Evolutionary conservation across 2,888 invertebrate species (phyloP), one percentile per base, ranked within the genome.

Genomic region (Philereme vetulata): DNA sequence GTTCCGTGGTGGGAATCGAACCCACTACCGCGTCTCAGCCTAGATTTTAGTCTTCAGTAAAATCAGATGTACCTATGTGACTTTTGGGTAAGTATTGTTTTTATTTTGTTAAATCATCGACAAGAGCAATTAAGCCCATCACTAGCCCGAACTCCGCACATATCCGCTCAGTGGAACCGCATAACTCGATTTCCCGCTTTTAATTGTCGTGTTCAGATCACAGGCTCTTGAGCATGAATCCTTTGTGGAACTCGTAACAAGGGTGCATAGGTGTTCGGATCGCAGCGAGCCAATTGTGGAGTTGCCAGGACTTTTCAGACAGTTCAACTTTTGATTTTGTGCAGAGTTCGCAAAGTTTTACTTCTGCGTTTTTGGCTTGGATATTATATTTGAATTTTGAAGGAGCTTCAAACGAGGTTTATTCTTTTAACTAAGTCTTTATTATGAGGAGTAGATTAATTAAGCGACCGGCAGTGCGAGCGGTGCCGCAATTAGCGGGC

Each of bases 181-280:
- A 61, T 61, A 56, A 48, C 59, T 54, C 49, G 53, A 65, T 60
- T 59, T 51, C 59, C 56, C 57, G 56, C 54, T 66, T 64, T 64
- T 66, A 66, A 66, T 66, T 64, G 66, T 63, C 66, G 53, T 64
- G 62, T 60, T 64, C 57, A 32, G 55, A 56, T 57, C 61, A 56
- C 59, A 43, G 60, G 43, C 53, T 50, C 61, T 62, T 56, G 60
- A 62, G 50, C 59, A 64, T 21, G 21, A 21, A 62, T 55, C 64
- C 64, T 64, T 65, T 66, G 64, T 62, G 36, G 61, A 53, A 50
- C 43, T 47, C 42, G 56, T 64, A 66, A 64, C 66, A 66, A 65
- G 66, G 57, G 53, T 46, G 60, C 56, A 56, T 61, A 60, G 56
- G 49, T 61, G 56, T 45, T 56, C 47, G 32, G 46, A 51, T 60